These are phyloP conservation scores for Thereva nobilitata DNA, from an alignment of 2,888 invertebrate species.

Conservation along the genomic window DNA sequence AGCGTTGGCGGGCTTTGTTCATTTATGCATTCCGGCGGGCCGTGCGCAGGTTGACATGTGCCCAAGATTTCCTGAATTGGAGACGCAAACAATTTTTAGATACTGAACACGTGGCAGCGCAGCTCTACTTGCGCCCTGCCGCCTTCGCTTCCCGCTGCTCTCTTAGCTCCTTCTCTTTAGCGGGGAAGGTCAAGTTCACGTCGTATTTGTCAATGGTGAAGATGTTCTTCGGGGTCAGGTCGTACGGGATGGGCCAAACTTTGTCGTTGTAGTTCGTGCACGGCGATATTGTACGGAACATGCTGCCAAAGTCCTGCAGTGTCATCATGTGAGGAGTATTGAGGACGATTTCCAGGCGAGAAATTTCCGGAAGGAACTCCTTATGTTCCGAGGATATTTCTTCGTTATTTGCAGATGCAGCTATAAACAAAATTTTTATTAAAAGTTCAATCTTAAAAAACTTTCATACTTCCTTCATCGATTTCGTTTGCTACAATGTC, in stretches of 20 bases:
- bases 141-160: too few relatives aligned
- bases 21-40: constrained; percentile 7
- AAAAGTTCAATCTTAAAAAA: background rate
- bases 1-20: constrained; percentile 7
- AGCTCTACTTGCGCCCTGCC: too few relatives aligned
- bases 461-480: constrained; percentile 4
- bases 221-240: constrained; percentile 2
- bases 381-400: background rate
- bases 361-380: background rate
- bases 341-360: constrained; percentile 2
- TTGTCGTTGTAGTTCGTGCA: background rate
- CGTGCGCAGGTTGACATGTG: constrained; percentile 2
- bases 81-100: background rate
- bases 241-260: constrained; percentile 17
- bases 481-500: background rate
- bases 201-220: constrained; percentile 17
- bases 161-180: background rate
- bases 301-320: background rate
- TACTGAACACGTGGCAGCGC: too few relatives aligned
- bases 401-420: too few relatives aligned
- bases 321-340: background rate
- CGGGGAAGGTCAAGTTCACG: constrained; percentile 19
- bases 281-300: background rate
- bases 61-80: constrained; percentile 21
- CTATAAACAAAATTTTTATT: background rate